phyloP scores from a whole-genome alignment of 2,888 invertebrate genomes.

The Cataglyphis altisquamis region DNA sequence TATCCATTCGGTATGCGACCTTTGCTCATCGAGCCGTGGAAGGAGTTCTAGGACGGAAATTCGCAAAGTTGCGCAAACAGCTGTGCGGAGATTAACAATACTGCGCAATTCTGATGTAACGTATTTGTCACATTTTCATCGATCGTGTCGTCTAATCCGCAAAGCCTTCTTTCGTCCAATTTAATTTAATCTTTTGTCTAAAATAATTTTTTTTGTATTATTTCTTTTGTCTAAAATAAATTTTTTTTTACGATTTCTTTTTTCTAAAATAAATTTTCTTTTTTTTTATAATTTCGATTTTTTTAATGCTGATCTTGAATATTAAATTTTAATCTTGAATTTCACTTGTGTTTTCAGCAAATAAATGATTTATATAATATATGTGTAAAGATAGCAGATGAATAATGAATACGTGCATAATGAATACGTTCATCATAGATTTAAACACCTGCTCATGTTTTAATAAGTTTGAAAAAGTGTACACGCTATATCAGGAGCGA shows the following conservation, averaged over 20 bases:
- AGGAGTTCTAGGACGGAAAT: slow-evolving; percentile 25
- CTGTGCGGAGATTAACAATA: slow-evolving; percentile 18
- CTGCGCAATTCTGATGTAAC: slow-evolving; percentile 3
- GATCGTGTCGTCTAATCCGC: slow-evolving; percentile 19
- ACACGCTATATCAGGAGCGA: slow-evolving; percentile 27
- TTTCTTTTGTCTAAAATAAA: neutral
- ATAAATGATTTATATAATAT: neutral
- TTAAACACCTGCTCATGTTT: slow-evolving; percentile 36
- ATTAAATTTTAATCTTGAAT: neutral
- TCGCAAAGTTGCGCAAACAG: slow-evolving; percentile 42
- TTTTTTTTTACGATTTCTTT: neutral
- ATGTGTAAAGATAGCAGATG: neutral
- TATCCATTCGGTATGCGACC: slow-evolving; percentile 30
- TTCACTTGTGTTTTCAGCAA: neutral
- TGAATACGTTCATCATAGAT: slow-evolving; percentile 38
- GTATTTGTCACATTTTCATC: slow-evolving; percentile 28
- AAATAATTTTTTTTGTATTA: slow-evolving; percentile 4
- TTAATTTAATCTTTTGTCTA: neutral
- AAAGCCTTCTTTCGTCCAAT: neutral
- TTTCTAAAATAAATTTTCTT: neutral
- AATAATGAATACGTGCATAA: slow-evolving; percentile 1
- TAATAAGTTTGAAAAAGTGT: slow-evolving; percentile 49
- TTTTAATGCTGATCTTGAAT: neutral
- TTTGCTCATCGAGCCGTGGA: slow-evolving; percentile 36
- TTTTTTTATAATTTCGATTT: neutral